Evolutionary conservation across 2,888 invertebrate species (phyloP).

Genomic region (Bombylius major): DNA sequence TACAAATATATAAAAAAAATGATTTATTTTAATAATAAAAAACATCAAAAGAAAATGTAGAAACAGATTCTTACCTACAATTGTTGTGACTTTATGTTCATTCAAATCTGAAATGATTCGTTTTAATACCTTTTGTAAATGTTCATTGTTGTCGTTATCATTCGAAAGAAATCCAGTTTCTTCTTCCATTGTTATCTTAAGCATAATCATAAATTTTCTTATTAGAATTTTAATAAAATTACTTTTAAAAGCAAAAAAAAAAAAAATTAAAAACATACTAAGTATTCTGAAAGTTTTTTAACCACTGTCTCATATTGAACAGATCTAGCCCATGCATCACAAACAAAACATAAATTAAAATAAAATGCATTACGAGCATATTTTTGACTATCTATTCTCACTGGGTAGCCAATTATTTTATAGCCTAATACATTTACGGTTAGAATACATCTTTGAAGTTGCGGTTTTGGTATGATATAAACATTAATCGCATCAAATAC

Average conservation of each 20-base stretch:
- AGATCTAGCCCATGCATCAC: constrained; percentile 77
- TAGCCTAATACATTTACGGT: constrained; percentile 70
- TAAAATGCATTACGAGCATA: constrained; percentile 90
- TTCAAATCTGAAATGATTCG: constrained; percentile 75
- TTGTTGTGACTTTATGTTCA: constrained; percentile 60
- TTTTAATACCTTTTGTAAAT: constrained; percentile 60
- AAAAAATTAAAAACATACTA: constrained; percentile 42
- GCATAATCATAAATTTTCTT: neutral
- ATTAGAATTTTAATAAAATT: neutral
- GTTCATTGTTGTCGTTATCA: constrained; percentile 46
- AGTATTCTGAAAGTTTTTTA: constrained; percentile 83
- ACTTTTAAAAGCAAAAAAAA: neutral
- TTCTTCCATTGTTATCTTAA: constrained; percentile 67
- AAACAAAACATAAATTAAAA: constrained; percentile 91
- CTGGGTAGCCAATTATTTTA: constrained; percentile 87
- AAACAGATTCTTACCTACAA: constrained; percentile 44
- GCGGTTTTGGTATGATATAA: constrained; percentile 90
- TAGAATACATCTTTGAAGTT: constrained; percentile 77
- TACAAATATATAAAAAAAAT: constrained; percentile 24
- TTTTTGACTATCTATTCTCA: constrained; percentile 74
- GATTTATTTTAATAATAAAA: too few relatives aligned
- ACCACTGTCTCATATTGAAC: constrained; percentile 90
- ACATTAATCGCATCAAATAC: constrained; percentile 87
- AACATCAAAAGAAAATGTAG: too few relatives aligned
- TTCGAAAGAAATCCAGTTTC: constrained; percentile 75